These are phyloP conservation scores for Agrenia bidenticulata DNA, from an alignment of 2,888 invertebrate genomes.

Conservation along the genomic window DNA sequence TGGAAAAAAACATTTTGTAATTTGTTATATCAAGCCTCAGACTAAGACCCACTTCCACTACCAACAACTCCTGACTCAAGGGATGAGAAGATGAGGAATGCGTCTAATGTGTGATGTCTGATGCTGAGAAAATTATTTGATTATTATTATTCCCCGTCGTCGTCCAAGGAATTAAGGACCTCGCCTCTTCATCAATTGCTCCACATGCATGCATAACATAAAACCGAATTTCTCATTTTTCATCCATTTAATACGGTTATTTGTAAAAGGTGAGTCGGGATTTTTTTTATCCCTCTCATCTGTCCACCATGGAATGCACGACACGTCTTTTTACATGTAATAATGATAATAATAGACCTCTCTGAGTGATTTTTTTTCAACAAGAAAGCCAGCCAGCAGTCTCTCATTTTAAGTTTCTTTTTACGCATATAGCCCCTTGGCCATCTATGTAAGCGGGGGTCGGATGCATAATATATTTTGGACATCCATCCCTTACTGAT, in stretches of 20 bases:
- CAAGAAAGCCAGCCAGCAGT: conserved; percentile 1
- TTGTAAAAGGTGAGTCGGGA: conserved; percentile 26
- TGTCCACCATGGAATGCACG: conserved; percentile 28
- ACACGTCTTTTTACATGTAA: conserved; percentile 17
- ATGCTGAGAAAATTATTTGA: conserved; percentile 30
- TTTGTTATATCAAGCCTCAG: too few relatives aligned
- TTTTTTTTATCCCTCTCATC: conserved; percentile 12
- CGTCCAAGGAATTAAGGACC: conserved; percentile 6
- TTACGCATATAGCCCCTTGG: conserved; percentile 20
- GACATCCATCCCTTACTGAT: conserved; percentile 17
- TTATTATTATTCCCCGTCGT: conserved; percentile 23
- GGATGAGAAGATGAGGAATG: not conserved
- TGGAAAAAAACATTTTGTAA: too few relatives aligned
- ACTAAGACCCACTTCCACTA: too few relatives aligned
- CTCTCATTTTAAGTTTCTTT: conserved; percentile 20
- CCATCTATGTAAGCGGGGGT: conserved; percentile 22
- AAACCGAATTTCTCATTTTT: conserved; percentile 31
- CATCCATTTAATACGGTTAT: conserved; percentile 43
- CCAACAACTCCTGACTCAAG: not conserved
- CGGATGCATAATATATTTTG: conserved; percentile 10
- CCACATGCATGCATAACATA: conserved; percentile 18
- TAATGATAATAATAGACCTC: conserved; percentile 20
- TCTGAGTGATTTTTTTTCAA: conserved; percentile 13
- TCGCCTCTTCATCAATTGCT: conserved; percentile 12
- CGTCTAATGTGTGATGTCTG: conserved; percentile 8